Evolutionary conservation across 1,140 invertebrate genomes (phyloP).

Genomic region (Geopemphigus sp.): DNA sequence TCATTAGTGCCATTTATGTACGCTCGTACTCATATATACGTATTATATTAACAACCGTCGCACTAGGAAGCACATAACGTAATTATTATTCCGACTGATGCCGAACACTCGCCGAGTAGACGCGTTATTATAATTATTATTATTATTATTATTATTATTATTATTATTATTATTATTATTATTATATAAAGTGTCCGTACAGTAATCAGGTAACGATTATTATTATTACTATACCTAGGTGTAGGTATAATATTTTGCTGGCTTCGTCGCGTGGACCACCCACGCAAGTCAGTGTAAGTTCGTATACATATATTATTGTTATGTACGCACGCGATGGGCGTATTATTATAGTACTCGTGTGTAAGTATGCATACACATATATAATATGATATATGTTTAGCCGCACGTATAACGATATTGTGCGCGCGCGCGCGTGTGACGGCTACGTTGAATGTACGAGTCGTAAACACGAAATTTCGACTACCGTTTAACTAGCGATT

Average conservation of each 20-base stretch:
- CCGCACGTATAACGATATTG: too few species aligned
- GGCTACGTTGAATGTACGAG: not conserved
- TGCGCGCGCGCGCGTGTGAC: not conserved
- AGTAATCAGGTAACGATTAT: not conserved
- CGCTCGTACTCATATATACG: too few species aligned
- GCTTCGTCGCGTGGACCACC: not conserved
- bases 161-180: too few species aligned
- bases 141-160: not conserved
- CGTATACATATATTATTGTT: too few species aligned
- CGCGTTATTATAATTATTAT: too few species aligned
- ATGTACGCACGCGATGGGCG: not conserved
- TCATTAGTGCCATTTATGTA: too few species aligned
- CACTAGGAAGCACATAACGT: not conserved
- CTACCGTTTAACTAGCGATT: not conserved
- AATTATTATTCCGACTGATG: not conserved
- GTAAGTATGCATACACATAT: not conserved
- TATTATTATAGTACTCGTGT: not conserved
- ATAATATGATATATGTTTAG: not conserved
- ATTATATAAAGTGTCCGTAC: too few species aligned
- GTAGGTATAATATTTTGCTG: too few species aligned
- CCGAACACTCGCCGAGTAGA: not conserved
- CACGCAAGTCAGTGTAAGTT: not conserved
- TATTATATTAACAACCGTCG: too few species aligned
- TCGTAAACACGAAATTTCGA: not conserved
- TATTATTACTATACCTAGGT: not conserved